Evolutionary conservation across 2,113 vertebrate genomes (phyloP).

Genomic region (Alexandromys fortis): DNA sequence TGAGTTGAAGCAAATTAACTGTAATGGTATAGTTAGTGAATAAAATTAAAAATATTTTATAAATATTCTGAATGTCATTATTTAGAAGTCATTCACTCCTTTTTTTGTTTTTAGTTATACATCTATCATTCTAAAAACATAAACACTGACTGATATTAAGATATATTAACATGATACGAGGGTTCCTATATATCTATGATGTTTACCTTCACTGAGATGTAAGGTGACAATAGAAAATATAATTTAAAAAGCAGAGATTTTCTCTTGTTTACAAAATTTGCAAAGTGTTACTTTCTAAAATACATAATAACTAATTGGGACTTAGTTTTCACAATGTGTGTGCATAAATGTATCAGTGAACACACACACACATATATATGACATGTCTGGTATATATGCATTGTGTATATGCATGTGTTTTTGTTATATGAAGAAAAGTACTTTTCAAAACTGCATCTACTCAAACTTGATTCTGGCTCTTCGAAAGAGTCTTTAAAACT

Average conservation of each 20-base stretch:
- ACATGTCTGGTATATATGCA: not conserved
- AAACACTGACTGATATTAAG: not conserved
- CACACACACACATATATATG: no score
- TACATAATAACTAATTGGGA: not conserved
- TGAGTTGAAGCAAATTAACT: not conserved
- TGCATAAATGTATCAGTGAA: not conserved
- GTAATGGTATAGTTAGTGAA: not conserved
- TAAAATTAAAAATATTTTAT: not conserved
- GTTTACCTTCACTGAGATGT: not conserved
- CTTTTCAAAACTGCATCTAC: not conserved
- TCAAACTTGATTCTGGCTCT: not conserved
- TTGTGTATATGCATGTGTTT: not conserved
- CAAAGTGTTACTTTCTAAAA: not conserved
- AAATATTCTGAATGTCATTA: not conserved
- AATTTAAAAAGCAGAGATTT: not conserved
- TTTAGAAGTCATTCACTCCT: not conserved
- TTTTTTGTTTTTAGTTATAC: not conserved
- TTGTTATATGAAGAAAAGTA: not conserved
- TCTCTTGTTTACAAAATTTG: not conserved
- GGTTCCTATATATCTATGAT: not conserved
- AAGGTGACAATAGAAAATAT: not conserved
- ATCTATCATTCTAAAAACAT: not conserved
- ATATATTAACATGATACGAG: not conserved
- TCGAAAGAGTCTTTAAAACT: not conserved
- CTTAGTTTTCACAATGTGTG: not conserved